Evolutionary conservation across 2,888 invertebrate species (phyloP), one percentile per base, ranked within the genome.

Genomic region (Andrena bicolor): DNA sequence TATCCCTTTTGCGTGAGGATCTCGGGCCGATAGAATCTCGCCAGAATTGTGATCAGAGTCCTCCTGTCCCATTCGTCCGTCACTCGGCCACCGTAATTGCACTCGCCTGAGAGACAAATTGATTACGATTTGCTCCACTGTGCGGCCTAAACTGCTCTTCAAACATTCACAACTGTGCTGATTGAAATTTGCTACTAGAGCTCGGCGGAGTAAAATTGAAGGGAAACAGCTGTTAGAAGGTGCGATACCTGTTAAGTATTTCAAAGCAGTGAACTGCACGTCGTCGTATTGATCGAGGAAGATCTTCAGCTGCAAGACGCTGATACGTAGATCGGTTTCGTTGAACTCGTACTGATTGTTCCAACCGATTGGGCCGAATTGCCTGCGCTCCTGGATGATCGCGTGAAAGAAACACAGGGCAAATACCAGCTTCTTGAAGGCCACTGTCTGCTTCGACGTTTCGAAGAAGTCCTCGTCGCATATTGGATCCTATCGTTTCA

Each of bases 41-140:
- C 94, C 70, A 99, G 95, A 84, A 99, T 97, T 2, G 98, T 98
- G 91, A 96, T 96, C 76, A 99, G 95, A 56, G 97, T 97, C 71
- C 99, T 95, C n/a, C 98, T 95, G 94, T 99, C 99, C 98, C 98
- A 98, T 93, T 98, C 98, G 94, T 99, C 99, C 0, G 99, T 99
- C 16, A 99, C 98, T 60, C 98, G 96, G 0, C 99, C 99, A 10
- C 99, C 99, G 93, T 99, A 99, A 95, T 99, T 99, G 92, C 99
- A 99, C 94, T 99, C 99, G 16, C 99, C 99, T 92, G 80, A 75
- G 75, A 82, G 85, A 60, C 71, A 51, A 61, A 68, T 81, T 41
- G 23, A 26, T 35, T 26, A 10, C 13, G 2, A 64, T 48, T 53
- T 23, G 26, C 20, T 16, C 64, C 41, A 56, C 23, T 5, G 26